A percentile compares a stretch with the other conserved stretches of the same genome.
These are phyloP conservation scores for Phymatocera aterrima DNA, from an alignment of 2,888 invertebrate genomes.

Conservation along the genomic window DNA sequence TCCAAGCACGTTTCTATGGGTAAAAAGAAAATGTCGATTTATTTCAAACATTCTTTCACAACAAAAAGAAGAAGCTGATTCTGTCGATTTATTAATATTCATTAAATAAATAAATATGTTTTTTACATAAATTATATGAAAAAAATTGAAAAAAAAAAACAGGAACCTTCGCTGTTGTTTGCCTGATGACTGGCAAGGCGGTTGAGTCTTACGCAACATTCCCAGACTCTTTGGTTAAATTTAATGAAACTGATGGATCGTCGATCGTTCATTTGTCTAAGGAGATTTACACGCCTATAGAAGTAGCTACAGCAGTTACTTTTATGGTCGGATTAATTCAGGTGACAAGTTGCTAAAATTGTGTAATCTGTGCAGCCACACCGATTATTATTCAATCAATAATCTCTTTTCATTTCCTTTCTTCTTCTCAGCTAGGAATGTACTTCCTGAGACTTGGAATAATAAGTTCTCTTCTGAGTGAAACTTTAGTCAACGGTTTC, in stretches of 20 bases:
- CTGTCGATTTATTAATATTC: too few species aligned
- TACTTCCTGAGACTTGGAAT: constrained; percentile 79
- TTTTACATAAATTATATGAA: too few species aligned
- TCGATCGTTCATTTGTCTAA: constrained; percentile 54
- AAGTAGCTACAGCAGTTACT: constrained; percentile 84
- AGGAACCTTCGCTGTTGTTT: constrained; percentile 91
- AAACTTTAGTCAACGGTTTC: constrained; percentile 84
- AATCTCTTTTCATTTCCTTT: neutral
- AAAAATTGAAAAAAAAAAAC: too few species aligned
- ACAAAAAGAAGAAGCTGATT: too few species aligned
- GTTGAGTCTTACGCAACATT: constrained; percentile 75
- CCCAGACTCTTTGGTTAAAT: neutral
- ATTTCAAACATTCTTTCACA: too few species aligned
- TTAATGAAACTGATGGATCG: constrained; percentile 17
- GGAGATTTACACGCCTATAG: constrained; percentile 73
- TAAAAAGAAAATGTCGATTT: constrained; percentile 62
- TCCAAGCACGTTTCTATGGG: constrained; percentile 83
- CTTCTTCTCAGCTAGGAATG: constrained; percentile 78
- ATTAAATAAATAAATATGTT: too few species aligned
- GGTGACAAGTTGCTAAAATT: constrained; percentile 73
- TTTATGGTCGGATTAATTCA: constrained; percentile 84
- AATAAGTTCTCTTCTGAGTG: constrained; percentile 79
- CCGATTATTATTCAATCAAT: too few species aligned
- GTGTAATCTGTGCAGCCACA: too few species aligned
- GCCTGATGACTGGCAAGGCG: constrained; percentile 93